A percentile compares a stretch with the other conserved stretches of the same genome.
phyloP scores from a whole-genome alignment of 92 coral and sea anemone species.

The Desmophyllum pertusum region DNA sequence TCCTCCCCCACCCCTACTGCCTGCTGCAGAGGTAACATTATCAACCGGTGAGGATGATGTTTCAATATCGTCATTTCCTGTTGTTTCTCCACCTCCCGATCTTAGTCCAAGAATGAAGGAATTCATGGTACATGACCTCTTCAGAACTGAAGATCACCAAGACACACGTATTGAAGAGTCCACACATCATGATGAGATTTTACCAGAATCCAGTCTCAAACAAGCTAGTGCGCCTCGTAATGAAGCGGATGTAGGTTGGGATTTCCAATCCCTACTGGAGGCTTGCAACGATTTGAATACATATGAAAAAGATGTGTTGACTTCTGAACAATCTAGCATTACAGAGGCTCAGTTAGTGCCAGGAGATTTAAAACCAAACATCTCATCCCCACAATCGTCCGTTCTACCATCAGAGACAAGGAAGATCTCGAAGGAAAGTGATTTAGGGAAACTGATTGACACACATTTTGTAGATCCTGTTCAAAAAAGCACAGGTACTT shows the following conservation, averaged over 20 bases:
- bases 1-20: conserved; percentile 42
- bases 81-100: conserved; percentile 59
- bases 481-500: neutral
- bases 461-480: neutral
- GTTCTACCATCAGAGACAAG: neutral
- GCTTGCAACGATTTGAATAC: conserved; percentile 12
- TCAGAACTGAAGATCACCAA: neutral
- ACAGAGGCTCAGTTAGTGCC: neutral
- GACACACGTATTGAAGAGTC: neutral
- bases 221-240: neutral
- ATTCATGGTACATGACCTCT: conserved; percentile 9
- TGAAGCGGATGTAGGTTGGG: neutral
- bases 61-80: conserved; percentile 5
- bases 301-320: neutral
- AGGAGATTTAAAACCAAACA: neutral
- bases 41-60: conserved; percentile 8
- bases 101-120: conserved; percentile 49
- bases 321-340: neutral
- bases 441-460: neutral
- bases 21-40: neutral
- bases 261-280: neutral
- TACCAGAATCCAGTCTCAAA: neutral
- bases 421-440: neutral
- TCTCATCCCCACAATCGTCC: neutral
- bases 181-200: neutral